Evolutionary conservation across 2,797 vertebrate genomes (phyloP), one percentile per base, ranked within the genome.

Genomic region (Paratrypauchen microcephalus): DNA sequence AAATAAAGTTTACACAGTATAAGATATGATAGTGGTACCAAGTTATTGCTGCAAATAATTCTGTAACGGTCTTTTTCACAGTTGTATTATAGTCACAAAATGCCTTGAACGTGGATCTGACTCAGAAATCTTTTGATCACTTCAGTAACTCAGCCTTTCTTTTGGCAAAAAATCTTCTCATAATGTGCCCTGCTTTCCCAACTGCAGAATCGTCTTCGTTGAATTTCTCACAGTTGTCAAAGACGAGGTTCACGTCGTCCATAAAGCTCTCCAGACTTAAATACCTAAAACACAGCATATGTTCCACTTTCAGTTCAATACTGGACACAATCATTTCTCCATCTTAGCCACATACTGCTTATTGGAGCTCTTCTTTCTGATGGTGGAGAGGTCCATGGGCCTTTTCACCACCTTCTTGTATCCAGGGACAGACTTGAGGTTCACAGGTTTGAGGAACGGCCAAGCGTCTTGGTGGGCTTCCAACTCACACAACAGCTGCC

Each of bases 161-260:
- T 90, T 95, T 95, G 92, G 98, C 95, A 86, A 99, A 98, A 89
- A 96, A 98, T 81, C 94, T 95, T 83, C 96, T 95, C 97, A 99
- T 98, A 86, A 91, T 96, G 92, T 98, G 97, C 73, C 97, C 97
- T 36, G 97, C 96, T 78, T 91, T 93, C 83, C 97, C 97, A 69
- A 99, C 97, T 81, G 97, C 96, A 28, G 97, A 99, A 84, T 99
- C 94, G 54, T 99, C 97, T 93, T 99, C 96, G 68, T 99, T 99
- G 86, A 98, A 99, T 75, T 93, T 96, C 94, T 98, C 96, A 92
- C 97, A 99, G 95, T 99, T 99, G 90, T 99, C 96, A 83, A 98
- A 99, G 86, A 99, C 95, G 87, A 97, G 93, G 91, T 96, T 97
- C 87, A 98, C 94, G 69, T 99, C 97, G 13, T 95, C 81, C 66